These are phyloP conservation scores for Pholis gunnellus DNA, from an alignment of 2,113 vertebrate genomes.

Conservation along the genomic window DNA sequence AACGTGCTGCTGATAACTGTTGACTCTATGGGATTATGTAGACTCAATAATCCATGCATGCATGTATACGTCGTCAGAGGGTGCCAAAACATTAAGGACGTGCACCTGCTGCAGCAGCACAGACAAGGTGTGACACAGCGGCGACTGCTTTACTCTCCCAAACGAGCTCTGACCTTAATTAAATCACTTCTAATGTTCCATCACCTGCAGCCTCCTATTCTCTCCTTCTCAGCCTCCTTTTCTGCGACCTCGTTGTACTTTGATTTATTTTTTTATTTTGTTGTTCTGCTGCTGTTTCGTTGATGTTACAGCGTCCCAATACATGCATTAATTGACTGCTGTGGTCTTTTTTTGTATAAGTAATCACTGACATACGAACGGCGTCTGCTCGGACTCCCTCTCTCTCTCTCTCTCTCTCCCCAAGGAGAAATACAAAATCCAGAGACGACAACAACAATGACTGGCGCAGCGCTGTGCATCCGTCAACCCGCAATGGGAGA, in stretches of 20 bases:
- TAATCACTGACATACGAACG: not conserved
- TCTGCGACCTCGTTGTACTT: not conserved
- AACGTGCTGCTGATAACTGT: not conserved
- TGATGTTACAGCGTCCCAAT: not conserved
- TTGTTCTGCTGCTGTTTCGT: not conserved
- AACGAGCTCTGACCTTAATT: conserved; percentile 63
- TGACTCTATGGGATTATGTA: not conserved
- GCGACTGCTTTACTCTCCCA: conserved; percentile 23
- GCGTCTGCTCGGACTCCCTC: conserved; percentile 22
- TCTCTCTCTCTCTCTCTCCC: conserved; percentile 42
- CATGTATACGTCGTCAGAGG: not conserved
- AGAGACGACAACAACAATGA: conserved; percentile 47
- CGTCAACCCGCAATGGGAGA: conserved; percentile 48
- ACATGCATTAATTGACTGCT: conserved; percentile 8
- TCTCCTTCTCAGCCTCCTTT: not conserved
- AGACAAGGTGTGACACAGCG: conserved; percentile 44
- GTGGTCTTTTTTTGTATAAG: not conserved
- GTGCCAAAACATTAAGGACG: conserved; percentile 1
- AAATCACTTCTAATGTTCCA: conserved; percentile 41
- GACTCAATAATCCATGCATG: conserved; percentile 8
- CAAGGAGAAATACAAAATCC: conserved; percentile 51
- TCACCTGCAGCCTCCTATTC: not conserved
- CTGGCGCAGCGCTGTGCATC: conserved; percentile 71
- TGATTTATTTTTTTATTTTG: not conserved
- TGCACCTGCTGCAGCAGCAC: conserved; percentile 57